Conservation (phyloP, 2,888 invertebrate species). For the Rotaria socialis region DNA sequence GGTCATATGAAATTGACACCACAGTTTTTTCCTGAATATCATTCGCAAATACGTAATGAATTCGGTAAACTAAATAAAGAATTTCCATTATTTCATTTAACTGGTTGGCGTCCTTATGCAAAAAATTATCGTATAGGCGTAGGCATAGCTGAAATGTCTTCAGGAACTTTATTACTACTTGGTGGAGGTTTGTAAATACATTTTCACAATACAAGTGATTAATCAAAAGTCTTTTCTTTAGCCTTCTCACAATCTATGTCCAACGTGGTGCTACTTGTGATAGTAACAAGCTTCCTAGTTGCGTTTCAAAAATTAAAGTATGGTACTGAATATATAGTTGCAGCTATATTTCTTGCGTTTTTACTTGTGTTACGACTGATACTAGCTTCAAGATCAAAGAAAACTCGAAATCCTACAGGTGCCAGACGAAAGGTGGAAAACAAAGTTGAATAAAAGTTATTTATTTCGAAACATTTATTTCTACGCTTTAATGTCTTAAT, state of each 20-base stretch:
- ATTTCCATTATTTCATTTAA: constrained; percentile 46
- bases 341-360: neutral
- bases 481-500: too few relatives aligned
- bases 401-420: neutral
- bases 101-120: constrained; percentile 44
- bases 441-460: neutral
- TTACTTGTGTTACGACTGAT: neutral
- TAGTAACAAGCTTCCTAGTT: neutral
- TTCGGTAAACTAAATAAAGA: constrained; percentile 39
- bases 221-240: neutral
- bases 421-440: neutral
- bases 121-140: constrained; percentile 43
- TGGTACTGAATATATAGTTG: neutral
- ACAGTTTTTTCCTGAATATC: constrained; percentile 42
- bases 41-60: constrained; percentile 41
- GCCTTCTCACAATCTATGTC: neutral
- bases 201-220: too few relatives aligned
- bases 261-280: neutral
- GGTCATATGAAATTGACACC: constrained; percentile 46
- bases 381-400: neutral
- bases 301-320: constrained; percentile 6
- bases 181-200: constrained; percentile 3
- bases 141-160: constrained; percentile 39
- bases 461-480: too few relatives aligned
- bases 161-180: constrained; percentile 38